These are phyloP conservation scores for Sphaerophoria taeniata DNA, from an alignment of 2,888 invertebrate species.

Conservation along the genomic window DNA sequence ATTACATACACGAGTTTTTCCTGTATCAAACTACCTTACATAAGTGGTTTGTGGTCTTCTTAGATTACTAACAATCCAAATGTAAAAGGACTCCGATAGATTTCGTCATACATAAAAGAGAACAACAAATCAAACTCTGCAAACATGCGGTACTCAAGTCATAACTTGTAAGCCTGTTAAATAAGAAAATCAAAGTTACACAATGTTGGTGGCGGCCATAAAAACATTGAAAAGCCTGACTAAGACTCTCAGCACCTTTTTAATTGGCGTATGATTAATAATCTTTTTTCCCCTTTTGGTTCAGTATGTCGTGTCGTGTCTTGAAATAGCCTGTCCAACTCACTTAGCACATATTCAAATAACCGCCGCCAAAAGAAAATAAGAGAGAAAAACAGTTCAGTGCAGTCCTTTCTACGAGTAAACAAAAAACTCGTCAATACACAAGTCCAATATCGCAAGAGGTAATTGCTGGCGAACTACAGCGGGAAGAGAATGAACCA, in stretches of 20 bases:
- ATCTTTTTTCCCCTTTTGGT: conserved; percentile 44
- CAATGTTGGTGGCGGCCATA: conserved; percentile 14
- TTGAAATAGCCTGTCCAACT: conserved; percentile 20
- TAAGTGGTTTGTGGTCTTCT: not conserved
- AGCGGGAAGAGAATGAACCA: not conserved
- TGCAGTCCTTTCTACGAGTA: conserved; percentile 24
- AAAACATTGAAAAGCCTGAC: conserved; percentile 16
- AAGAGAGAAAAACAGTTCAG: conserved; percentile 13
- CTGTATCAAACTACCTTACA: conserved; percentile 9
- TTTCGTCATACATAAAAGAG: conserved; percentile 2
- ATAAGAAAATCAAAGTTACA: conserved; percentile 11
- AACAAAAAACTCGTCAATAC: not conserved
- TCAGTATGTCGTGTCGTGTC: conserved; percentile 19
- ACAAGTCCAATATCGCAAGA: too few relatives aligned
- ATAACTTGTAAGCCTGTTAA: conserved; percentile 8
- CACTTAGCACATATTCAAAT: conserved; percentile 38
- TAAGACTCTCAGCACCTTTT: conserved; percentile 43
- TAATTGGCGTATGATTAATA: conserved; percentile 58
- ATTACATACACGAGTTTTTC: not conserved
- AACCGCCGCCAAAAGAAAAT: conserved; percentile 15
- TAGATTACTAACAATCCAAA: not conserved
- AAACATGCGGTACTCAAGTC: not conserved
- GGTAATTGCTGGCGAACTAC: not conserved
- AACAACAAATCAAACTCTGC: not conserved
- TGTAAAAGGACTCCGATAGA: not conserved